These are phyloP conservation scores for Limenitis camilla DNA, from an alignment of 2,888 invertebrate species.

Conservation along the genomic window DNA sequence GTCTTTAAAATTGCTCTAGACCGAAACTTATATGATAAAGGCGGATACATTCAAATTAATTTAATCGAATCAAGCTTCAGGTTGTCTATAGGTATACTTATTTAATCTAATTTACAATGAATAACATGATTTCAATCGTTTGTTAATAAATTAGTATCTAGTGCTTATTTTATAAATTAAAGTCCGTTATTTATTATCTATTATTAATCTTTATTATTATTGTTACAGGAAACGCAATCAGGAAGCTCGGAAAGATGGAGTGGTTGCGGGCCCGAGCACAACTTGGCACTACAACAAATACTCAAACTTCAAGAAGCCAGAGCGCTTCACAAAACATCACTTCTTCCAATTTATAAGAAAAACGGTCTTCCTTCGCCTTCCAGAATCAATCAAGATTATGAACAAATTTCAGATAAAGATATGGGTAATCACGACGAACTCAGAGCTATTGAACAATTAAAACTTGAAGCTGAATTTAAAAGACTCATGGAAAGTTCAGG, in stretches of 20 bases:
- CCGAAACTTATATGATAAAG: constrained; percentile 53
- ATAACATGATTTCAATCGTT: constrained; percentile 1
- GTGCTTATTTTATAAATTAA: neutral
- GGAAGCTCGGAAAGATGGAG: constrained; percentile 91
- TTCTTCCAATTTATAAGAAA: constrained; percentile 66
- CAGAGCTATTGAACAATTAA: constrained; percentile 60
- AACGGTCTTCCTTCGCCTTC: constrained; percentile 68
- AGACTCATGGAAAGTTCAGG: constrained; percentile 75
- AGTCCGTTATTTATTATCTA: neutral
- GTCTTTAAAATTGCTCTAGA: constrained; percentile 60
- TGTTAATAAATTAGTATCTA: neutral
- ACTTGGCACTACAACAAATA: constrained; percentile 92
- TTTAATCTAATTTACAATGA: constrained; percentile 6
- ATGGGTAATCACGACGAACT: constrained; percentile 55
- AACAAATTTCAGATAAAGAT: constrained; percentile 41
- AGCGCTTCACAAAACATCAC: constrained; percentile 76
- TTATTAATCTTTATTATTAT: constrained; percentile 28
- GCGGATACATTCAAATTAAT: constrained; percentile 43
- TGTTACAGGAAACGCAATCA: constrained; percentile 86
- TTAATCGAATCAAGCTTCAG: constrained; percentile 18
- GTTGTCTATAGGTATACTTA: constrained; percentile 14
- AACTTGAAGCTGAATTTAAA: constrained; percentile 74
- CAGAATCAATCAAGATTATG: constrained; percentile 64
- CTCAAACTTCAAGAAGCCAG: constrained; percentile 92
- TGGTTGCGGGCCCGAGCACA: constrained; percentile 92